Evolutionary conservation across 2,888 invertebrate genomes (phyloP).

Genomic region (Arctia plantaginis): DNA sequence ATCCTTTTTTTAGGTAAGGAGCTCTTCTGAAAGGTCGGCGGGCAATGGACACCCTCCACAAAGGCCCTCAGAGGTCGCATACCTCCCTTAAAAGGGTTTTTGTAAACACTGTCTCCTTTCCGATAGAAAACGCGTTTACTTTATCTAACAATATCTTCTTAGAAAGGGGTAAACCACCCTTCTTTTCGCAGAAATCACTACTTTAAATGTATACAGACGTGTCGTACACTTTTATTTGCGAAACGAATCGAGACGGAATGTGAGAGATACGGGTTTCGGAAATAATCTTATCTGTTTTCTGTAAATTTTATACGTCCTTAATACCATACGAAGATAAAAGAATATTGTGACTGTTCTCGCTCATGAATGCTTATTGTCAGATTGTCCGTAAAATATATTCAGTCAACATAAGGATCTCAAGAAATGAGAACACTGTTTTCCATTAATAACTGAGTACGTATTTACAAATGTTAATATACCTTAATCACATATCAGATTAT

Average conservation of each 20-base stretch:
- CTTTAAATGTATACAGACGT: constrained; percentile 54
- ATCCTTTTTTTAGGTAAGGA: constrained; percentile 39
- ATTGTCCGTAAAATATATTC: neutral
- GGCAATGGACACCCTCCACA: constrained; percentile 63
- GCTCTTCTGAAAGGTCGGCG: constrained; percentile 49
- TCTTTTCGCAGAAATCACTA: constrained; percentile 56
- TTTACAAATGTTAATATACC: neutral
- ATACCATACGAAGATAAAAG: constrained; percentile 27
- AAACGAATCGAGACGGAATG: constrained; percentile 41
- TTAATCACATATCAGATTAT: neutral
- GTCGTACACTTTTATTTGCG: constrained; percentile 52
- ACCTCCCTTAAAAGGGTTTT: constrained; percentile 56
- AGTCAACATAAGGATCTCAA: neutral
- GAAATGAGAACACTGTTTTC: neutral
- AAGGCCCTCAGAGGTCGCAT: constrained; percentile 58
- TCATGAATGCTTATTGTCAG: constrained; percentile 11
- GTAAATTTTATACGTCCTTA: constrained; percentile 40
- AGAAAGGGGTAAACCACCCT: constrained; percentile 58
- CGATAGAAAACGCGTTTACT: constrained; percentile 67
- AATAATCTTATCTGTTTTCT: constrained; percentile 43
- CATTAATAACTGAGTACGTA: neutral
- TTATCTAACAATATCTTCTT: constrained; percentile 63
- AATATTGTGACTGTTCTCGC: constrained; percentile 18
- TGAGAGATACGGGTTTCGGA: constrained; percentile 40
- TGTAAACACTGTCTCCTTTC: constrained; percentile 63